phyloP scores from a whole-genome alignment of 2,888 invertebrate species.

The Calameuta pallipes region DNA sequence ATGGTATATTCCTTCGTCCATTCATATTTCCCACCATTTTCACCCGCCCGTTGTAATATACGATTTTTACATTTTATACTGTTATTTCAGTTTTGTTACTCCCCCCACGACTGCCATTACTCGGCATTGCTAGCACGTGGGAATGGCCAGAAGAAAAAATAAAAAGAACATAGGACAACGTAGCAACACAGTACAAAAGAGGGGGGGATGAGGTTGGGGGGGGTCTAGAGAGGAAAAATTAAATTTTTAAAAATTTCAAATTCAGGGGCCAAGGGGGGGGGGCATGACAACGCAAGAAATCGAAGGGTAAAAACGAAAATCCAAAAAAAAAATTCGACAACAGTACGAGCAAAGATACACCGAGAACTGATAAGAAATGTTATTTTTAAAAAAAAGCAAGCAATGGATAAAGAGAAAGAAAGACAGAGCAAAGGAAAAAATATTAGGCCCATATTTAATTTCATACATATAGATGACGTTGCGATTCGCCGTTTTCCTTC shows the following conservation, averaged over 20 bases:
- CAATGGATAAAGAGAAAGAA: slow-evolving; percentile 25
- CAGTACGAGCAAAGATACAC: not conserved
- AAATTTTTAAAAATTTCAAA: not conserved
- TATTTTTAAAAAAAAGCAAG: slow-evolving; percentile 9
- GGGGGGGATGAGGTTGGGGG: not conserved
- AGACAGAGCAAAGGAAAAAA: slow-evolving; percentile 43
- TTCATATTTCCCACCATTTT: not conserved
- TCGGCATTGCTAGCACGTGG: not conserved
- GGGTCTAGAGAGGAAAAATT: not conserved
- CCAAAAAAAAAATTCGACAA: slow-evolving; percentile 6
- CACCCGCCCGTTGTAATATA: not conserved
- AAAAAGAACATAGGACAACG: not conserved
- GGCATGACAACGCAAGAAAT: not conserved
- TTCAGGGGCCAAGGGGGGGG: not conserved
- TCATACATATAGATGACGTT: not conserved
- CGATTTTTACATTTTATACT: not conserved
- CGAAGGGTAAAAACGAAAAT: not conserved
- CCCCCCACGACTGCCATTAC: not conserved
- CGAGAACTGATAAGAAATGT: not conserved
- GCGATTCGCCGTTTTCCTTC: too few relatives aligned
- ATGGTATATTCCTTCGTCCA: slow-evolving; percentile 9
- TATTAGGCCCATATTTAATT: slow-evolving; percentile 47
- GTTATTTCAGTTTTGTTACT: not conserved
- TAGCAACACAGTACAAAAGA: not conserved
- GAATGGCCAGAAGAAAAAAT: not conserved